These are phyloP conservation scores for Proales similis DNA, from an alignment of 1,140 invertebrate genomes.

Conservation along the genomic window DNA sequence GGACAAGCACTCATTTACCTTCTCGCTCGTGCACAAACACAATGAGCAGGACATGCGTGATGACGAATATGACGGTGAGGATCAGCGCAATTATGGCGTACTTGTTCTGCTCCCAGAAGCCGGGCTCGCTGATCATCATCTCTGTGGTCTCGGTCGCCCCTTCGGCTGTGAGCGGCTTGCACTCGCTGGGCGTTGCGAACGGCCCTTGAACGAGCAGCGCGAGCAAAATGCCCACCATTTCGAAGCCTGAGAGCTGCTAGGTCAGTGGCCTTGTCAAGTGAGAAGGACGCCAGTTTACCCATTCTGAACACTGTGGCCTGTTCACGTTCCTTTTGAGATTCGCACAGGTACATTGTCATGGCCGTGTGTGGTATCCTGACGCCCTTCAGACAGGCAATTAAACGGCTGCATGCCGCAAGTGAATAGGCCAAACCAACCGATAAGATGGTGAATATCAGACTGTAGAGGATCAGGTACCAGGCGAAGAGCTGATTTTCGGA, in stretches of 20 bases:
- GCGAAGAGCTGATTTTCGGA: constrained; percentile 29
- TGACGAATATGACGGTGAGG: constrained; percentile 18
- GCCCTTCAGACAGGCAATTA: constrained; percentile 20
- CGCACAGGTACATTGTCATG: constrained; percentile 22
- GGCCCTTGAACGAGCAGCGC: constrained; percentile 25
- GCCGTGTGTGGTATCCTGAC: constrained; percentile 34
- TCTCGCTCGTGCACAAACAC: constrained; percentile 25
- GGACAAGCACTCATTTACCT: too few species aligned
- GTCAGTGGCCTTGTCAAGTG: neutral
- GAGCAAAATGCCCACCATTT: constrained; percentile 33
- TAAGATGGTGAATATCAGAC: constrained; percentile 6
- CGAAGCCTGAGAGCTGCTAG: constrained; percentile 4
- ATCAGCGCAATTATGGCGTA: constrained; percentile 21
- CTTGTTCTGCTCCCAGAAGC: constrained; percentile 16
- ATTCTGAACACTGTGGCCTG: constrained; percentile 12
- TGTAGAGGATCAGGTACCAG: constrained; percentile 27
- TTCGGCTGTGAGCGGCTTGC: constrained; percentile 1
- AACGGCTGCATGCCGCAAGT: constrained; percentile 22
- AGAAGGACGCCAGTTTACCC: neutral
- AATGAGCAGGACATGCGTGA: constrained; percentile 1
- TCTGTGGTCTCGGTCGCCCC: neutral
- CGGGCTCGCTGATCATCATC: neutral
- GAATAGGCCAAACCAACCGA: constrained; percentile 16
- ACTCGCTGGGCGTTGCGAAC: neutral
- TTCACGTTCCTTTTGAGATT: constrained; percentile 26